These are phyloP conservation scores for Coendou prehensilis DNA, from an alignment of 2,797 vertebrate species.

Conservation along the genomic window DNA sequence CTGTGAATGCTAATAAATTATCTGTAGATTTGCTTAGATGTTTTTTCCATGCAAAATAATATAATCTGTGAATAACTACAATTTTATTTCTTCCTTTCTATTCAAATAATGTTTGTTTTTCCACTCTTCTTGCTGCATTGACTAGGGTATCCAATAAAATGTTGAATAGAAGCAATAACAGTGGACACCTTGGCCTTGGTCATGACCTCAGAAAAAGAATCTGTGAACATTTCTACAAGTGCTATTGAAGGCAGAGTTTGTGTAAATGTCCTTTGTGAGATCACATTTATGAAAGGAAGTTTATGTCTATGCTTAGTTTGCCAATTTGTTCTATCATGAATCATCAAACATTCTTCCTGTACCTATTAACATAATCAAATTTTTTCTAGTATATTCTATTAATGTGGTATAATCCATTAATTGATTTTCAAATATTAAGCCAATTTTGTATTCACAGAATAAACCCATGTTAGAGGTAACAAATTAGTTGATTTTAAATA, in stretches of 20 bases:
- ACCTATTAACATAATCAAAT: background rate
- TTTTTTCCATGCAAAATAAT: conserved; percentile 22
- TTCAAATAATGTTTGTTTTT: conserved; percentile 6
- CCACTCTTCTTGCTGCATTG: background rate
- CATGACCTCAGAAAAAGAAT: background rate
- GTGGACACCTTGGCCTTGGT: background rate
- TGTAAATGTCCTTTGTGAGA: background rate
- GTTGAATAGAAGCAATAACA: background rate
- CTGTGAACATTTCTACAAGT: background rate
- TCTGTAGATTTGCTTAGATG: conserved; percentile 21
- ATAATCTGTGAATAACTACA: background rate
- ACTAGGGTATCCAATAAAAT: background rate
- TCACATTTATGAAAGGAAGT: background rate
- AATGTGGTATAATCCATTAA: conserved; percentile 17
- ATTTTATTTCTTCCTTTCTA: conserved; percentile 49
- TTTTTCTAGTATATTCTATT: conserved; percentile 2
- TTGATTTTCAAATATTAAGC: background rate
- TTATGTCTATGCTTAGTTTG: background rate
- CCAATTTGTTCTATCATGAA: background rate
- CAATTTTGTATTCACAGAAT: background rate
- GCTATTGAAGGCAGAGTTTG: background rate
- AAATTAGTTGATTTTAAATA: conserved; percentile 16
- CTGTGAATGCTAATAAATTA: conserved; percentile 65
- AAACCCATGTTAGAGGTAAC: background rate
- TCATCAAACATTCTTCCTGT: background rate